Evolutionary conservation across 2,113 vertebrate genomes (phyloP), one percentile per base, ranked within the genome.

Genomic region (Daboia siamensis): DNA sequence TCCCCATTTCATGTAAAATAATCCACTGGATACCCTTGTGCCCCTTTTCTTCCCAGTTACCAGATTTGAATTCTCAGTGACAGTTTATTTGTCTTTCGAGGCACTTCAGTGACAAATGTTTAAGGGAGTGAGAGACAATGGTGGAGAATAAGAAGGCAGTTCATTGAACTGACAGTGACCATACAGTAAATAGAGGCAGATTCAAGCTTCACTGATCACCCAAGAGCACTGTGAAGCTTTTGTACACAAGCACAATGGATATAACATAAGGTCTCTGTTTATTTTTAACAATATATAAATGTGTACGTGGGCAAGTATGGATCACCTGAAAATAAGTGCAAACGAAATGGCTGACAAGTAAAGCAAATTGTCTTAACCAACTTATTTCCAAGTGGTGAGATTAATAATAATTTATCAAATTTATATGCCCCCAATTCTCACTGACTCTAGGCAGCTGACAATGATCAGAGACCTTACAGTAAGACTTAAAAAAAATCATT

Each of bases 81-180:
- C 97, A 97, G 97, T 98, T 98, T 97, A 97, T 98, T 98, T 98
- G 98, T 98, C 98, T 98, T 97, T 97, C 95, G 96, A 98, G 96
- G 94, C 97, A 97, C 97, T 97, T 97, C 97, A 97, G 97, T 98
- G 98, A 98, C 98, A 98, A 98, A 98, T 97, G 98, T 98, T 98
- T 98, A 97, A 98, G 97, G 97, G 98, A 98, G 96, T 98, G 97
- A 95, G 94, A 96, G 97, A 98, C 97, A 98, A 98, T 98, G 95
- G 97, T 96, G 85, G 94, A 96, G 97, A 98, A 98, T 97, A 98
- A 98, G 97, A 96, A 96, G 97, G 97, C 97, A 98, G 98, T 98
- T 98, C 98, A 98, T 98, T 98, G 98, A 98, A 96, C 97, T 98
- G 98, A 98, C 97, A 98, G 98, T 98, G 98, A 97, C 98, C 97